phyloP scores from a whole-genome alignment of 2,113 vertebrate genomes.

The Pantherophis guttatus region DNA sequence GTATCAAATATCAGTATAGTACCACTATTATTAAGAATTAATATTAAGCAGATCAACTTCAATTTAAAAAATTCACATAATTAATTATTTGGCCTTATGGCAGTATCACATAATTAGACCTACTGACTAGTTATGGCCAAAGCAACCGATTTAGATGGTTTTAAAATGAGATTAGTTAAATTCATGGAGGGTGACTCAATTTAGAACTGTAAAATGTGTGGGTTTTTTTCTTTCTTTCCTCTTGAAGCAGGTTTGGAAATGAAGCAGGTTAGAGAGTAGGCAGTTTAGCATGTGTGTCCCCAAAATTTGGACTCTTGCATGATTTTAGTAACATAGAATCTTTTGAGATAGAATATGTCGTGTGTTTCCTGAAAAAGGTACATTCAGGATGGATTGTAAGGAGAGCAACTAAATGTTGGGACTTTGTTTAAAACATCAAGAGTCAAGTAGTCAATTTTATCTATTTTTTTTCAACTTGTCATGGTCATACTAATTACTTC shows the following conservation, averaged over 20 bases:
- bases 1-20: neutral
- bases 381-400: neutral
- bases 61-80: conserved; percentile 6
- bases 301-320: neutral
- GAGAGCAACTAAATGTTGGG: neutral
- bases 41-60: conserved; percentile 9
- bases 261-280: neutral
- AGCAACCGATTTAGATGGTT: neutral
- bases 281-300: neutral
- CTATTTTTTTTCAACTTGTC: neutral
- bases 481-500: neutral
- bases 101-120: neutral
- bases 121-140: neutral
- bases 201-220: neutral
- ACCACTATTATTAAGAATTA: neutral
- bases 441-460: neutral
- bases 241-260: neutral
- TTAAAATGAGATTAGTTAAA: neutral
- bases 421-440: neutral
- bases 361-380: neutral
- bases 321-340: neutral
- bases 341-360: neutral
- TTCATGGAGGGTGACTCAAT: neutral
- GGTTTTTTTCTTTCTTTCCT: neutral
- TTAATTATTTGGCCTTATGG: neutral